A percentile compares a stretch with the other conserved stretches of the same genome.
These are phyloP conservation scores for Carterocephalus palaemon DNA, from an alignment of 2,888 invertebrate species.

Conservation along the genomic window DNA sequence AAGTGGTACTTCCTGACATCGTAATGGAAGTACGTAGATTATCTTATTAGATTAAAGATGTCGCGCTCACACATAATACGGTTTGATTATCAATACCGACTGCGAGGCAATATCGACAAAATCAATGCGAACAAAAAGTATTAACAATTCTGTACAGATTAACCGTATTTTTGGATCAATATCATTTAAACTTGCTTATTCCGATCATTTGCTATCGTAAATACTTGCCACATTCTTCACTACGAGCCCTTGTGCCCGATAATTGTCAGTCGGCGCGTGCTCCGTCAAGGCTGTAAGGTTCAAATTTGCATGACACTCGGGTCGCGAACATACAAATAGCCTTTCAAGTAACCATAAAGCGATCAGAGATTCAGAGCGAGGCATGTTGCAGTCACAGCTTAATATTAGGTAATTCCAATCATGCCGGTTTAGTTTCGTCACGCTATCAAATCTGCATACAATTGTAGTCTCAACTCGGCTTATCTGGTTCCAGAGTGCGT, in stretches of 20 bases:
- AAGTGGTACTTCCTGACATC: background rate
- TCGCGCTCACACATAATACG: too few species aligned
- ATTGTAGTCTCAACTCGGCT: conserved; percentile 38
- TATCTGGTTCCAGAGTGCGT: conserved; percentile 35
- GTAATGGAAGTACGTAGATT: background rate
- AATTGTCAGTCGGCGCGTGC: conserved; percentile 38
- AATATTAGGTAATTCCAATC: conserved; percentile 59
- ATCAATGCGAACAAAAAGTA: background rate
- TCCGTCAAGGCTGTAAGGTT: conserved; percentile 51
- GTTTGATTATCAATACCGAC: conserved; percentile 2
- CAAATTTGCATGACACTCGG: conserved; percentile 48
- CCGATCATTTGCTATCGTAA: conserved; percentile 12
- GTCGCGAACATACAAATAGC: conserved; percentile 49
- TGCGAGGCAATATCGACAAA: background rate
- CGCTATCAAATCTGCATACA: conserved; percentile 49
- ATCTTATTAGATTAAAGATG: too few species aligned
- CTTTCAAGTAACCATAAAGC: conserved; percentile 32
- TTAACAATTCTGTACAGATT: conserved; percentile 1
- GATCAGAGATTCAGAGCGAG: conserved; percentile 56
- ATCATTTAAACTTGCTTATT: conserved; percentile 5
- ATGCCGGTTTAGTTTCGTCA: conserved; percentile 49
- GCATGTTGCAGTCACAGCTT: conserved; percentile 41
- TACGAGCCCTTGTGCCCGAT: conserved; percentile 30
- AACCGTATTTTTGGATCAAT: conserved; percentile 11
- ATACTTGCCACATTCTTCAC: conserved; percentile 24